Base-by-base conservation (phyloP, 2,888 invertebrate genomes). In the Dendrolimus pini region DNA sequence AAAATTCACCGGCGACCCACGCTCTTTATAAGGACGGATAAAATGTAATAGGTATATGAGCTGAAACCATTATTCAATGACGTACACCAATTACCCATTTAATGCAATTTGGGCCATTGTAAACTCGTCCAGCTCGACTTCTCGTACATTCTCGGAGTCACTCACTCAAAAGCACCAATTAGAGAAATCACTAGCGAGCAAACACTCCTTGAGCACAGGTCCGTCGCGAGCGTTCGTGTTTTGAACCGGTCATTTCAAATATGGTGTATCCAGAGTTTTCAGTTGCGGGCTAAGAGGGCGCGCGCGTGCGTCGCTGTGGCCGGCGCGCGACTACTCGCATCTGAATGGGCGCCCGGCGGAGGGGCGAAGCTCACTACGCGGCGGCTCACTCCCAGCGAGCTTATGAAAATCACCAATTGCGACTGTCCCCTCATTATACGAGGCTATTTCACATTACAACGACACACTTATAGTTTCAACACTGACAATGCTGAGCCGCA, bases 81-180 rank as follows among this genome's bases (percentile, higher is more conserved):
- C 84, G 84, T 88, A 79, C 80, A 82, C 80, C 90, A 88, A 90
- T 90, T 90, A 90, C 90, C 90, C 88, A 89, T 89, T 90, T 88
- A 87, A 83, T 85, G 83, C 82, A 86, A 90, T 89, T 89, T 80
- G 90, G 90, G 88, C 72, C 89, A 90, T 89, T 77, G 83, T 82
- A 77, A 75, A 77, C 76, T 74, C 71, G 82, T 85, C 84, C 85
- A 78, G 77, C 72, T 75, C 74, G 75, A 71, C 71, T 75, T 81
- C 85, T 80, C 80, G 82, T 83, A 76, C 83, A 83, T 85, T 84
- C 83, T 81, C 83, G 74, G 75, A 78, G 78, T 81, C 89, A 89
- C 88, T 84, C 89, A 89, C 89, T 87, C 80, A 79, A 80, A 79
- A 81, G 79, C 88, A 89, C 89, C 83, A 84, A 85, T 81, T 77